Conservation (phyloP, 23 tunicate species). For the Corella eumyota region DNA sequence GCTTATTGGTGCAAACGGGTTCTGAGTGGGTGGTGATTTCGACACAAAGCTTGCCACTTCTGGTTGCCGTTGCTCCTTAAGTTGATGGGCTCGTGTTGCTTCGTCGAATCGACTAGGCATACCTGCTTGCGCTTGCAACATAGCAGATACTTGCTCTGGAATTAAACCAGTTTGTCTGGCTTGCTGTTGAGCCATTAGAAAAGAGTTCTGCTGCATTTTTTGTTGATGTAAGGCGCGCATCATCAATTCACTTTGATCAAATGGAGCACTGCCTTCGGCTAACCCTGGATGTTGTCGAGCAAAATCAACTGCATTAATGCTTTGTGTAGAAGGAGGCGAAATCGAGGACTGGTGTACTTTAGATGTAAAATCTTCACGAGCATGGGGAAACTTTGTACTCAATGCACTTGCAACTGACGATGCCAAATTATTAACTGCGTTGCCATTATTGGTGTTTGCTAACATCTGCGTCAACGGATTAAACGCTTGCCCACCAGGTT, state of each 20-base stretch:
- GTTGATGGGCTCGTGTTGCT: no score
- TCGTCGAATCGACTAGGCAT: conserved; percentile 5
- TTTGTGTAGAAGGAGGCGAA: no score
- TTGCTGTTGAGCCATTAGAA: background rate
- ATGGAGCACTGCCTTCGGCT: no score
- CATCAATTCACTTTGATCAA: background rate
- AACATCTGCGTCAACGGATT: conserved; percentile 2
- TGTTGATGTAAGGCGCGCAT: conserved; percentile 2
- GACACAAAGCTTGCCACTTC: background rate
- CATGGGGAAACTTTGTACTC: no score
- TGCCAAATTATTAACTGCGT: background rate
- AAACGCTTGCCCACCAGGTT: conserved; percentile 1
- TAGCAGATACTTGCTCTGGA: conserved; percentile 17
- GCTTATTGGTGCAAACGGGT: background rate
- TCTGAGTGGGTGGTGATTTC: no score
- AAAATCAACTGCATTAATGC: no score
- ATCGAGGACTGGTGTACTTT: background rate
- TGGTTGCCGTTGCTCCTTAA: background rate
- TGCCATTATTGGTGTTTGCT: background rate
- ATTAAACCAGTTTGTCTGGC: background rate
- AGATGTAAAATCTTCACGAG: no score
- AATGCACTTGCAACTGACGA: no score
- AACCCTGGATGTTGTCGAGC: no score
- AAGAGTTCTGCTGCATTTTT: conserved; percentile 3
- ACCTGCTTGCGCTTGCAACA: conserved; percentile 3